These are phyloP conservation scores for Dynastes hyllus DNA, from an alignment of 2,888 invertebrate species.

Conservation along the genomic window DNA sequence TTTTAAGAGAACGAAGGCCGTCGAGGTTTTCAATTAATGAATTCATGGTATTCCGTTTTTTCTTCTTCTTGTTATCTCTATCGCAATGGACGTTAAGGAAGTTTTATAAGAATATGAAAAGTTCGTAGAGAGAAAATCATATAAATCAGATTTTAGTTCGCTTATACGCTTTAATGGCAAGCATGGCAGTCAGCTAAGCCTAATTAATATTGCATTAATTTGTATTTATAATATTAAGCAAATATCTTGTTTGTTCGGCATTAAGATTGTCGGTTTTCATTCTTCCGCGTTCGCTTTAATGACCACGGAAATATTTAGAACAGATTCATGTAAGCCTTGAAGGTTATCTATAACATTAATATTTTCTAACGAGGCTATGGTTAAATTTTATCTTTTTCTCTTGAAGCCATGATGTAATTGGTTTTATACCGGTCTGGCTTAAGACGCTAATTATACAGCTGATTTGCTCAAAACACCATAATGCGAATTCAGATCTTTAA, in stretches of 20 bases:
- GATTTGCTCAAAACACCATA: too few species aligned
- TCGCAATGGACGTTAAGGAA: not conserved
- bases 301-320: not conserved
- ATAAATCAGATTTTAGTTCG: slow-evolving; percentile 7
- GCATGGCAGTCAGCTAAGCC: not conserved
- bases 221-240: slow-evolving; percentile 2
- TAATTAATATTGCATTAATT: slow-evolving; percentile 19
- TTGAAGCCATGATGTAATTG: too few species aligned
- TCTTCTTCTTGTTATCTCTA: not conserved
- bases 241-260: not conserved
- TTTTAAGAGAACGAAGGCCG: slow-evolving; percentile 9
- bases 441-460: too few species aligned
- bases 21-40: slow-evolving; percentile 8
- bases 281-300: slow-evolving; percentile 8
- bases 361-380: too few species aligned
- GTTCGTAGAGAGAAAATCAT: not conserved
- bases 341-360: too few species aligned
- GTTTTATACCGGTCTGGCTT: too few species aligned
- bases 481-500: too few species aligned
- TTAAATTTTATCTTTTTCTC: too few species aligned
- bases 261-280: not conserved
- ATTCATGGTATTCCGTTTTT: not conserved
- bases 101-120: not conserved
- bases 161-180: not conserved
- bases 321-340: not conserved